Conservation (phyloP, 1,140 invertebrate genomes). For the Musca vetustissima region DNA sequence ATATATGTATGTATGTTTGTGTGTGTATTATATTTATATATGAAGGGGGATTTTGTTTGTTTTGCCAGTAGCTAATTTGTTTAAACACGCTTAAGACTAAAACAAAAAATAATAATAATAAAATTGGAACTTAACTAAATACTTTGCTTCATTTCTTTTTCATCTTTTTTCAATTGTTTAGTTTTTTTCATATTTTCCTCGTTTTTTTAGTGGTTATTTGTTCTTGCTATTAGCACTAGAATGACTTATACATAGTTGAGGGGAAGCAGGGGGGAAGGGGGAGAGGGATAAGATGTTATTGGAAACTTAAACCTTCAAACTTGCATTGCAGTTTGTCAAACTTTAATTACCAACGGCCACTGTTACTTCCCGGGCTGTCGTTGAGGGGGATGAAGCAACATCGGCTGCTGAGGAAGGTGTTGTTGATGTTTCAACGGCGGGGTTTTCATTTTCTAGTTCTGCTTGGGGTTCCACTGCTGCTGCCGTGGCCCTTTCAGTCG, state of each 20-base stretch:
- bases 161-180: too few relatives aligned
- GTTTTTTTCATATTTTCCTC: background rate
- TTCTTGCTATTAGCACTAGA: too few relatives aligned
- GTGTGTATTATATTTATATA: background rate
- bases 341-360: conserved; percentile 15
- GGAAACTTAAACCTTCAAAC: too few relatives aligned
- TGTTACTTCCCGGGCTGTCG: background rate
- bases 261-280: too few relatives aligned
- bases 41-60: background rate
- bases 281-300: too few relatives aligned
- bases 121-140: conserved; percentile 24
- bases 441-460: background rate
- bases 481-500: too few relatives aligned
- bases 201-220: background rate
- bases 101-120: too few relatives aligned
- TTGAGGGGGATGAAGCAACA: too few relatives aligned
- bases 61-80: background rate
- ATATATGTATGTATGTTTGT: background rate
- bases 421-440: background rate
- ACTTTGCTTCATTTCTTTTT: background rate
- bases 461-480: background rate
- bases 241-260: too few relatives aligned
- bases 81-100: conserved; percentile 4
- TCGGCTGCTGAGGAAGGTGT: background rate
- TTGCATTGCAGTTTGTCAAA: too few relatives aligned